These are phyloP conservation scores for Morus bassanus DNA, from an alignment of 2,797 vertebrate genomes.

Conservation along the genomic window DNA sequence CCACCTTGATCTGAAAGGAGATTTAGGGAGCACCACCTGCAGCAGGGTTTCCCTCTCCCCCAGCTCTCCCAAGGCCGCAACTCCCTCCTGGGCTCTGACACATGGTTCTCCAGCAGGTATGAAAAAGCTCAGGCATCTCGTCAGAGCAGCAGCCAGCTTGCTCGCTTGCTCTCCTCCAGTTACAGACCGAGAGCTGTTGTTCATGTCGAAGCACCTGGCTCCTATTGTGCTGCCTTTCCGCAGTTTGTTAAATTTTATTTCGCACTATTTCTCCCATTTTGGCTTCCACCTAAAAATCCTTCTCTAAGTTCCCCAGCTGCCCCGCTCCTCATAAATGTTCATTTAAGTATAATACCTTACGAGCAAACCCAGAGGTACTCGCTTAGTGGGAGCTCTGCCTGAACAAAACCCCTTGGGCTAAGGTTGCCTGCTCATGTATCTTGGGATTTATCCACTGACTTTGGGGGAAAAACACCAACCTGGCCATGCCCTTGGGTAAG, in stretches of 20 bases:
- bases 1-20: neutral
- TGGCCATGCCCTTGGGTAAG: rapidly evolving
- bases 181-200: neutral
- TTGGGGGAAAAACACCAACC: neutral
- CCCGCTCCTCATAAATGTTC: neutral
- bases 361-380: neutral
- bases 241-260: slow-evolving; percentile 21
- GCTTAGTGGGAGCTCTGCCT: neutral
- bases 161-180: neutral
- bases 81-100: neutral
- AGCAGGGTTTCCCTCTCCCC: neutral
- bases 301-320: neutral
- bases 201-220: neutral
- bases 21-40: neutral
- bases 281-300: neutral
- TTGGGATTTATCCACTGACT: neutral
- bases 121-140: rapidly evolving
- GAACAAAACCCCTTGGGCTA: neutral
- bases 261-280: neutral
- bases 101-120: neutral
- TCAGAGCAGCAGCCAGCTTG: neutral
- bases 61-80: neutral
- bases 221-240: neutral
- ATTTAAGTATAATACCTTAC: neutral
- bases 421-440: neutral